These are phyloP conservation scores for Sericinus montela DNA, from an alignment of 2,888 invertebrate species.

Conservation along the genomic window DNA sequence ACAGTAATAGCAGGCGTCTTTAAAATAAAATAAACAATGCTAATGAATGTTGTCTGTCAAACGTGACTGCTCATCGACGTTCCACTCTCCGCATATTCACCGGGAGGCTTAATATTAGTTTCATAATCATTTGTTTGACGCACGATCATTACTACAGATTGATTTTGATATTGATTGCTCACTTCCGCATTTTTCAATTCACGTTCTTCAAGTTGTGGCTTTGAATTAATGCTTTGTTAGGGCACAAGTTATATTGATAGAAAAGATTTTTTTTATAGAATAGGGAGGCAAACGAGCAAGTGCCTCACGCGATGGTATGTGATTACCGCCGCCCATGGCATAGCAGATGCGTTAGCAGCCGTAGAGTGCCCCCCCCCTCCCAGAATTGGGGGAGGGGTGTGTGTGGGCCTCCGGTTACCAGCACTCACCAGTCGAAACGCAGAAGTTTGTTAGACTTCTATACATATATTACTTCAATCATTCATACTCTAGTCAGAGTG, in stretches of 20 bases:
- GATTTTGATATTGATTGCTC: conserved; percentile 68
- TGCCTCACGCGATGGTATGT: too few species aligned
- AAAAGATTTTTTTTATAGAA: too few species aligned
- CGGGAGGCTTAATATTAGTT: conserved; percentile 46
- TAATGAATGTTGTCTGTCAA: conserved; percentile 61
- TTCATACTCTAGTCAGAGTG: too few species aligned
- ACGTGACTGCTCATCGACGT: conserved; percentile 40
- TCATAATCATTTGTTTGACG: conserved; percentile 64
- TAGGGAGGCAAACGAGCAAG: too few species aligned
- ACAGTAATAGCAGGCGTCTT: conserved; percentile 34
- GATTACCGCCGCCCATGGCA: too few species aligned
- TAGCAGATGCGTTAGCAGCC: too few species aligned
- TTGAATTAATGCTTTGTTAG: conserved; percentile 38
- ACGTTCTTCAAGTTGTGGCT: conserved; percentile 34
- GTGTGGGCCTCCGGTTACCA: too few species aligned
- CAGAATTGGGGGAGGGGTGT: too few species aligned
- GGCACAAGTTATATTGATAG: conserved; percentile 31
- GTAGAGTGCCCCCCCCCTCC: too few species aligned
- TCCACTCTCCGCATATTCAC: conserved; percentile 18
- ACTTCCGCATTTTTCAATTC: conserved; percentile 62
- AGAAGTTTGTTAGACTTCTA: too few species aligned
- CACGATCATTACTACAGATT: conserved; percentile 59
- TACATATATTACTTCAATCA: too few species aligned
- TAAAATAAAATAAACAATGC: conserved; percentile 62
- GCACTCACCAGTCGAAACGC: too few species aligned